These are phyloP conservation scores for Athalia circularis DNA, from an alignment of 2,888 invertebrate species.

Conservation along the genomic window DNA sequence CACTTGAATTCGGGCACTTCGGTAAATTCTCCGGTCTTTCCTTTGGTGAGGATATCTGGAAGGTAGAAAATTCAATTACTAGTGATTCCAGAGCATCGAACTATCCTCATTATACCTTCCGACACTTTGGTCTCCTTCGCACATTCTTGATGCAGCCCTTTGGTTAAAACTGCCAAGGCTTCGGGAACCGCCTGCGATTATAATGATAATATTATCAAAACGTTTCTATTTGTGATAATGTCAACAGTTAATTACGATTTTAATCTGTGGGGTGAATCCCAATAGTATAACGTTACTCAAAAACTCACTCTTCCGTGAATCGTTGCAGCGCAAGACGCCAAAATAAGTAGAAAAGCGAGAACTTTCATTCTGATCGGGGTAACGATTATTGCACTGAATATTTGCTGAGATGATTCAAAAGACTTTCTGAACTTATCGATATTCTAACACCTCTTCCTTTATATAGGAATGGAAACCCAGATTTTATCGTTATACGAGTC, in stretches of 20 bases:
- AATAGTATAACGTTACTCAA: background rate
- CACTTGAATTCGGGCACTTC: slow-evolving; percentile 56
- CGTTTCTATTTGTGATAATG: background rate
- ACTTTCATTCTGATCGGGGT: slow-evolving; percentile 46
- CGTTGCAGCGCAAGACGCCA: slow-evolving; percentile 43
- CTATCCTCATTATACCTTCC: slow-evolving; percentile 49
- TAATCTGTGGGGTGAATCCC: background rate
- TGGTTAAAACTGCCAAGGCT: slow-evolving; percentile 51
- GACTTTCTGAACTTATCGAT: background rate
- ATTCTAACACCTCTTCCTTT: slow-evolving; percentile 6
- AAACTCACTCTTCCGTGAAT: slow-evolving; percentile 52
- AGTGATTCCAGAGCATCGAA: slow-evolving; percentile 35
- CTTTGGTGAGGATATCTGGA: slow-evolving; percentile 56
- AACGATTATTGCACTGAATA: background rate
- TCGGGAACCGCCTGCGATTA: slow-evolving; percentile 50
- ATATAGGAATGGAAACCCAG: background rate
- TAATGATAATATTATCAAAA: background rate
- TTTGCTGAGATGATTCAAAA: background rate
- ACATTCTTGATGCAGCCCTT: slow-evolving; percentile 53
- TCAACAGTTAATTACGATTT: background rate
- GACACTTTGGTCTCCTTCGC: slow-evolving; percentile 53
- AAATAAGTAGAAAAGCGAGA: slow-evolving; percentile 34
- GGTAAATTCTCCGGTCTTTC: slow-evolving; percentile 56
- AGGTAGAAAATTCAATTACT: slow-evolving; percentile 1
- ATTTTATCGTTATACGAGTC: background rate